A percentile compares a stretch with the other conserved stretches of the same genome.
Conservation (phyloP, 64 coral and sea anemone genomes). For the Pocillopora damicornis region DNA sequence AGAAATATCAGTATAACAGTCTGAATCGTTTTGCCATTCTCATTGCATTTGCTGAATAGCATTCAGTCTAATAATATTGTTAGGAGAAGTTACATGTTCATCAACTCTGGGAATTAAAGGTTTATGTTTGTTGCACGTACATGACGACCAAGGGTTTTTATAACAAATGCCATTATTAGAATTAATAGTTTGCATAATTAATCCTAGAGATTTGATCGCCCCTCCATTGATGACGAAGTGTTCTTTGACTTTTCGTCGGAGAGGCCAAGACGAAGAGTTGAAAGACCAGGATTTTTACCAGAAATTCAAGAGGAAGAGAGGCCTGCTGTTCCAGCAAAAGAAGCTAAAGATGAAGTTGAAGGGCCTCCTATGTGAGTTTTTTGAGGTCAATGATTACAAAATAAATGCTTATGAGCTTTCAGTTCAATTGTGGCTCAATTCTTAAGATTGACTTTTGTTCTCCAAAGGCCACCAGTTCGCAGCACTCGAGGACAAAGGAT, state of each 20-base stretch:
- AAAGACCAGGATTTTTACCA: conserved; percentile 50
- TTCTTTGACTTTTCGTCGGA: conserved; percentile 76
- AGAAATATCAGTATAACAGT: too few relatives aligned
- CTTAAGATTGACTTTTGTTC: not conserved
- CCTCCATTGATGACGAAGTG: conserved; percentile 66
- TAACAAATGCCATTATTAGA: not conserved
- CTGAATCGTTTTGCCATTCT: too few relatives aligned
- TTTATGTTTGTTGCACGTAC: not conserved
- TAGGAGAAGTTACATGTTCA: too few relatives aligned
- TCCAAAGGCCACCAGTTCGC: conserved; percentile 20
- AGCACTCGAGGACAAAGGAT: conserved; percentile 86
- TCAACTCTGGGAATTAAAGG: too few relatives aligned
- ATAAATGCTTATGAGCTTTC: conserved; percentile 2
- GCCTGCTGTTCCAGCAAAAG: not conserved
- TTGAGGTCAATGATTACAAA: not conserved
- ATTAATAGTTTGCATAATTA: not conserved
- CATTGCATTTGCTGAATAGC: too few relatives aligned
- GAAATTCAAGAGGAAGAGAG: conserved; percentile 63
- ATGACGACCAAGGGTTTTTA: not conserved
- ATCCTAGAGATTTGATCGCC: conserved; percentile 1
- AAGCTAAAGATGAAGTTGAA: conserved; percentile 69
- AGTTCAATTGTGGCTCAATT: not conserved
- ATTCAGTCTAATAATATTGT: too few relatives aligned
- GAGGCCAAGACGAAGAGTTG: conserved; percentile 38
- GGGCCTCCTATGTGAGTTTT: conserved; percentile 42